Evolutionary conservation across 2,888 invertebrate genomes (phyloP).

Genomic region (Bembecia ichneumoniformis): DNA sequence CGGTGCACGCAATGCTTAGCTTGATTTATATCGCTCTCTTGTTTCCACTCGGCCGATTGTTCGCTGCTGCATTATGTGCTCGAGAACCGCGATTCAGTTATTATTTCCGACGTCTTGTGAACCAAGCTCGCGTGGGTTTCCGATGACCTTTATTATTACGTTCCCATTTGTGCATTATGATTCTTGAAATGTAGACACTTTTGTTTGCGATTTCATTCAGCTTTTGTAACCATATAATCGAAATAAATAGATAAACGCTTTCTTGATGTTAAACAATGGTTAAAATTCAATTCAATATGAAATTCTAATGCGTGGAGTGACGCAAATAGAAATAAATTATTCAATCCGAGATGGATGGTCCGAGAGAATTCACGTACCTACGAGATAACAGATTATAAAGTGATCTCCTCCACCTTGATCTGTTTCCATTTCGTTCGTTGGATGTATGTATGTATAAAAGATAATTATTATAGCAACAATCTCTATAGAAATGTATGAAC

Average conservation of each 20-base stretch:
- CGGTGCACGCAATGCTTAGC: constrained; percentile 63
- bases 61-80: constrained; percentile 55
- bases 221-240: too few species aligned
- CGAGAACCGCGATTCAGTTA: constrained; percentile 48
- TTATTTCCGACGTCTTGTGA: constrained; percentile 61
- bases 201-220: too few species aligned
- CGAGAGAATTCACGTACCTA: constrained; percentile 18
- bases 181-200: too few species aligned
- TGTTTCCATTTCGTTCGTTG: constrained; percentile 31
- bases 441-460: background rate
- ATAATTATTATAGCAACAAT: background rate
- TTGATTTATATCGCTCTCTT: constrained; percentile 67
- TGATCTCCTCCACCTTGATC: constrained; percentile 45
- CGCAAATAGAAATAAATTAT: constrained; percentile 43
- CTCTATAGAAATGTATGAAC: too few species aligned
- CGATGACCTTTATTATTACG: constrained; percentile 25
- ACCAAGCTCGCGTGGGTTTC: constrained; percentile 37
- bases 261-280: too few species aligned
- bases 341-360: constrained; percentile 24
- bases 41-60: constrained; percentile 64
- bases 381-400: constrained; percentile 33
- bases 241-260: too few species aligned
- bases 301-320: constrained; percentile 37
- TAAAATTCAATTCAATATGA: constrained; percentile 11
- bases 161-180: too few species aligned